phyloP scores from a whole-genome alignment of 2,888 invertebrate species.

The Sepiola atlantica region DNA sequence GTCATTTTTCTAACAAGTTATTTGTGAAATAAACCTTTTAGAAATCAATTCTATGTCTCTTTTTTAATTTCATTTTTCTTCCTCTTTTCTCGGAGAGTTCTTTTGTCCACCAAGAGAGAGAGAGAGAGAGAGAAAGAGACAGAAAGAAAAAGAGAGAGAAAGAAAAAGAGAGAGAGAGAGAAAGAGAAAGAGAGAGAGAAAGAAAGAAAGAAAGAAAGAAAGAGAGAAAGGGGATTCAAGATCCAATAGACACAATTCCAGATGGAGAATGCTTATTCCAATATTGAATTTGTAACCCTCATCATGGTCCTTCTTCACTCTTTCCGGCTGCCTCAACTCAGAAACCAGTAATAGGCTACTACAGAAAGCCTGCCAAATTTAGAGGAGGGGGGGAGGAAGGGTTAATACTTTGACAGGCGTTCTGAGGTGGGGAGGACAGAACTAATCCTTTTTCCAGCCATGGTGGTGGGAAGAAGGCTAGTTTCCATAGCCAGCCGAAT shows the following conservation, averaged over 20 bases:
- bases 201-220: no score
- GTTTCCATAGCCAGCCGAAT: neutral
- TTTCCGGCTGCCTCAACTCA: neutral
- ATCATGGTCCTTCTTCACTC: neutral
- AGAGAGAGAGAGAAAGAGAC: neutral
- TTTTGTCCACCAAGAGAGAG: neutral
- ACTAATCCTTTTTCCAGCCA: conserved; percentile 15
- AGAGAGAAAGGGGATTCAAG: neutral
- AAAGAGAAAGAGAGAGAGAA: neutral
- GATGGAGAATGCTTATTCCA: neutral
- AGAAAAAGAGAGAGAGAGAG: neutral
- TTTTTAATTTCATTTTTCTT: neutral
- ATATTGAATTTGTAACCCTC: neutral
- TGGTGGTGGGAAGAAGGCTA: neutral
- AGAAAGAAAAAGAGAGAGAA: neutral
- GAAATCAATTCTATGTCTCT: neutral
- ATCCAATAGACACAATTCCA: neutral
- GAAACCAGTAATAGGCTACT: conserved; percentile 2
- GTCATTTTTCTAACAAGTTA: conserved; percentile 23
- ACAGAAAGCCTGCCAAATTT: neutral
- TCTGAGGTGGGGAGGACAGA: neutral
- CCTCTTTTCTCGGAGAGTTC: neutral
- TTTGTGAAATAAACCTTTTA: neutral
- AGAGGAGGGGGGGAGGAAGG: neutral
- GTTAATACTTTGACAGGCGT: neutral